Evolutionary conservation across 1,140 invertebrate genomes (phyloP).

Genomic region (Geopemphigus sp.): DNA sequence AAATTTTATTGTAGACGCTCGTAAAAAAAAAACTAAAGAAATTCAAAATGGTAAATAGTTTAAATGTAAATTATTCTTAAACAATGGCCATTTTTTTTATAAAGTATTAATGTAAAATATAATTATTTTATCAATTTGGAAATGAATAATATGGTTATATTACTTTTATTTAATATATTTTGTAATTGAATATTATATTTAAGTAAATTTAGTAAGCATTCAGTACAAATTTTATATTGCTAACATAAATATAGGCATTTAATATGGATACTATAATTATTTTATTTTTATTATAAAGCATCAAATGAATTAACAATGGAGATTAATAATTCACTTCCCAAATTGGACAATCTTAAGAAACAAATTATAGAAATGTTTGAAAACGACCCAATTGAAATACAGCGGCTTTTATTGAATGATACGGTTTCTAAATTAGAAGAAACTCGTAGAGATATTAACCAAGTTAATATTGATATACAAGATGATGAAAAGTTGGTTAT

Average conservation of each 20-base stretch:
- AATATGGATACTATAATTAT: background rate
- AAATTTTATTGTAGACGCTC: no score
- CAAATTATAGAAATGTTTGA: slow-evolving; percentile 76
- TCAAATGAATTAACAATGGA: slow-evolving; percentile 61
- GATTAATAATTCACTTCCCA: no score
- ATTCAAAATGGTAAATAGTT: no score
- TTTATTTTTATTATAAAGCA: slow-evolving; percentile 55
- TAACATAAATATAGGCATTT: background rate
- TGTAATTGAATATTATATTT: slow-evolving; percentile 24
- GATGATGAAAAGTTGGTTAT: slow-evolving; percentile 67
- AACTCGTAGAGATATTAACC: slow-evolving; percentile 69
- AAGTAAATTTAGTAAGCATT: no score
- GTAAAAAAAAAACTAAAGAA: no score
- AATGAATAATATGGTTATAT: no score
- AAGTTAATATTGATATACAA: slow-evolving; percentile 78
- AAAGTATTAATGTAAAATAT: no score
- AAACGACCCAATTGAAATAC: slow-evolving; percentile 68
- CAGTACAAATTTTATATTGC: no score
- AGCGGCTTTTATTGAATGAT: slow-evolving; percentile 70
- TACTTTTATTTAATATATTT: no score
- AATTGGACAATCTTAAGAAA: slow-evolving; percentile 66
- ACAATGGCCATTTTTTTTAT: no score
- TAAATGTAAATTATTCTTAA: no score
- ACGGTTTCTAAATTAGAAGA: slow-evolving; percentile 70
- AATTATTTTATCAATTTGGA: no score